Percentiles rank a stretch among this genome's conserved stretches.
These are phyloP conservation scores for Penaeus vannamei DNA, from an alignment of 1,140 invertebrate genomes.

Conservation along the genomic window DNA sequence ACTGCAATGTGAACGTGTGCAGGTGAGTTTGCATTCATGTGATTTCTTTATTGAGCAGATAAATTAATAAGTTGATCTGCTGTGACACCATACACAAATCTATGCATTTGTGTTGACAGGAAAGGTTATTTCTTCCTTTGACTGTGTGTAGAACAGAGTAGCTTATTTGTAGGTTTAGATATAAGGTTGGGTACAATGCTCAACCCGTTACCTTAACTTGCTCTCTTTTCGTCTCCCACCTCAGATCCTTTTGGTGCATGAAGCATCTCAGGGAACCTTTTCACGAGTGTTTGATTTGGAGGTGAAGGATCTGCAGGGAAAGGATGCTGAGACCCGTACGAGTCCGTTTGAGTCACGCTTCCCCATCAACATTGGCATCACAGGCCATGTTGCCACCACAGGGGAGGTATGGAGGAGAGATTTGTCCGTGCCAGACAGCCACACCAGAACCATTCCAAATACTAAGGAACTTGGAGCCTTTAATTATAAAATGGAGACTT, in stretches of 20 bases:
- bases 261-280: conserved; percentile 86
- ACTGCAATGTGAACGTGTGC: conserved; percentile 92
- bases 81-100: too few relatives aligned
- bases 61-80: too few relatives aligned
- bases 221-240: conserved; percentile 66
- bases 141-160: too few relatives aligned
- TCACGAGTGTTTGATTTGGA: conserved; percentile 93
- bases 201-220: too few relatives aligned
- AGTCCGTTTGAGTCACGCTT: conserved; percentile 92
- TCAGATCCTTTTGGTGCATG: conserved; percentile 88
- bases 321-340: conserved; percentile 78
- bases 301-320: conserved; percentile 83
- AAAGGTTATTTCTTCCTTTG: too few relatives aligned
- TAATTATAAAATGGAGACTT: neutral
- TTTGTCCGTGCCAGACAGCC: neutral
- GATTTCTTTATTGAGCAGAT: too few relatives aligned
- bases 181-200: too few relatives aligned
- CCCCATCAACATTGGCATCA: conserved; percentile 96
- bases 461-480: neutral
- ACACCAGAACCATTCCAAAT: neutral
- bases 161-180: too few relatives aligned
- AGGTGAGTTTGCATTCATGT: conserved; percentile 76
- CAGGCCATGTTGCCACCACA: conserved; percentile 95
- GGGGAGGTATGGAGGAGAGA: conserved; percentile 82
- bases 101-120: too few relatives aligned